Base-by-base conservation (phyloP, 2,888 invertebrate species). In the Drosophila cognata region DNA sequence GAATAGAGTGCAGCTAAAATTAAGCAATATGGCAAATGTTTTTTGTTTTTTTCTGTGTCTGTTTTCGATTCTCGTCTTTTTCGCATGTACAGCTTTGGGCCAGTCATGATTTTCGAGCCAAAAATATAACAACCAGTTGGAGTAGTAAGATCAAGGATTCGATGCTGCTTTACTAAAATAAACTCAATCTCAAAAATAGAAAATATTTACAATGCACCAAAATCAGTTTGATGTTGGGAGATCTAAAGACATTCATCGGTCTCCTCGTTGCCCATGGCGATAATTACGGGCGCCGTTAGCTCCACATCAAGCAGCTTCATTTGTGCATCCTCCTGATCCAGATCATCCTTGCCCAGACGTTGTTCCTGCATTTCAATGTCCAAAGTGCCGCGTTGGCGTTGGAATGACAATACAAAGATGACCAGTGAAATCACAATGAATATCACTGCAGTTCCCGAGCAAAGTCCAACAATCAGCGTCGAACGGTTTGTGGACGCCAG, bases 361-460 rank as follows among this genome's bases (percentile, higher is more conserved):
- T 92, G 91, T 56, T 93, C 93, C 66, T 92, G 92, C 91, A 93
- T 91, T 78, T 93, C 92, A 48, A 93, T 93, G 61, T 92, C 92
- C 31, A 93, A 73, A 4, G 92, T 92, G 29, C 92, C 92, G 36
- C 86, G 89, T 52, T 92, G 92, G 5, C 91, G 83, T 73, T 92
- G 92, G 62, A 91, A 92, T 0, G 92, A 90, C 33, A 92, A 80
- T 4, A 92, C 79, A 25, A 91, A 92, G 21, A 92, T 91, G 0
- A 86, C 81, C 61, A 92, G 61, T 2, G 91, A 92, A 48, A 85
- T 77, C 21, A 91, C 69, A 13, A 92, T 82, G 43, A 92, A 92
- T 16, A 92, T 71, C 5, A 91, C 73, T 0, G 89, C 91, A n/a
- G 88, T 87, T n/a, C 88, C 81, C 11, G 91, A 89, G 71, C 92